A percentile compares a stretch with the other conserved stretches of the same genome.
phyloP scores from a whole-genome alignment of 2,113 vertebrate species.

The Eulacestoma nigropectus region DNA sequence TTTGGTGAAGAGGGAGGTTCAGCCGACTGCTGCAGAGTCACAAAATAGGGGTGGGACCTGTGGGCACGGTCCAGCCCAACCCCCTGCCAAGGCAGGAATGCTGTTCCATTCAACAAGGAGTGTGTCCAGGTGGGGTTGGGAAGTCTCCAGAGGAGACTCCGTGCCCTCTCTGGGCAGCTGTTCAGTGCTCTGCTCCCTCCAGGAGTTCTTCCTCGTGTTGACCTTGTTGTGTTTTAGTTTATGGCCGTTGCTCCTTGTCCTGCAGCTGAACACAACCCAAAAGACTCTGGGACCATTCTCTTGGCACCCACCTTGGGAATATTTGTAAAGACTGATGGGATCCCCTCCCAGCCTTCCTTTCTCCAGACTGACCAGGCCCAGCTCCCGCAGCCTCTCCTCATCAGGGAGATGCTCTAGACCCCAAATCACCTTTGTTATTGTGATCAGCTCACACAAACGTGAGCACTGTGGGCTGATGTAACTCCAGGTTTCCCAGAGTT shows the following conservation, averaged over 20 bases:
- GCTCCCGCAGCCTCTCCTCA: fast-evolving
- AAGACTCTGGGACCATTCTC: too few relatives aligned
- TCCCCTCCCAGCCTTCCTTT: not conserved
- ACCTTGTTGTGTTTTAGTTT: not conserved
- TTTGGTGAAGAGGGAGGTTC: not conserved
- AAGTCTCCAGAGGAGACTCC: not conserved
- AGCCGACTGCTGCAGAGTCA: fast-evolving
- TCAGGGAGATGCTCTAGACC: not conserved
- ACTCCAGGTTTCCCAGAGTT: not conserved
- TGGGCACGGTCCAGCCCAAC: fast-evolving
- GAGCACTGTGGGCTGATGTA: fast-evolving
- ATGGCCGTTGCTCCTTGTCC: not conserved
- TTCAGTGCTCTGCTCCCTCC: not conserved
- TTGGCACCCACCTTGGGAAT: not conserved
- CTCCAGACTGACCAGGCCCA: not conserved
- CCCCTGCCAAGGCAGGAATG: not conserved
- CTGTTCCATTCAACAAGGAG: not conserved
- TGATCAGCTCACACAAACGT: not conserved
- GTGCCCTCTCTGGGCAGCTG: fast-evolving
- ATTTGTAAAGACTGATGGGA: not conserved
- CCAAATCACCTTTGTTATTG: not conserved
- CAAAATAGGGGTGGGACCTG: not conserved
- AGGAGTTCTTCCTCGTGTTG: not conserved
- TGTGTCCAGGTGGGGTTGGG: not conserved
- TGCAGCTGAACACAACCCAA: not conserved